Base-by-base conservation (phyloP, 2,888 invertebrate genomes). In the Crocallis elinguaria region DNA sequence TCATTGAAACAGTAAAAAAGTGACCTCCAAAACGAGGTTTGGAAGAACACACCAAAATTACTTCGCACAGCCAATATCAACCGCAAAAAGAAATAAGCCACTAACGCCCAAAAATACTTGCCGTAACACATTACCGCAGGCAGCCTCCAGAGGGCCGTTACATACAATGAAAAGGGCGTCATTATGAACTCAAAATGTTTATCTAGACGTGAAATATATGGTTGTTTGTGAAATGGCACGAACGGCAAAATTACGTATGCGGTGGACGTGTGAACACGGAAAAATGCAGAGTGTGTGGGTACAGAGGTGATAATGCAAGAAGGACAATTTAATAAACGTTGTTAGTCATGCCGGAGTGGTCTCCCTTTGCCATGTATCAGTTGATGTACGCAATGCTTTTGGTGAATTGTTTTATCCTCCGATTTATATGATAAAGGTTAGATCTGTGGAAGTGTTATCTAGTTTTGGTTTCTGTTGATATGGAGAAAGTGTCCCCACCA, bases 141-240 rank as follows among this genome's bases (percentile, higher is more conserved):
- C 39, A 50, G 38, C 38, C 59, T 54, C 59, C 25, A 16, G 54
- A 51, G 62, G 12, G 51, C 38, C 41, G 52, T 60, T 57, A 43
- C 37, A 21, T 39, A 32, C 19, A 43, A 55, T 60, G 60, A 53
- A 53, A 57, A 57, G 49, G 48, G 63, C 60, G 66, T 70, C 71
- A 73, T 72, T 74, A 72, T 67, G 57, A 66, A 64, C 65, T 60
- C 62, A 62, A 67, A 68, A 67, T 64, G 73, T 70, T 71, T 71
- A 74, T 69, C 67, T 70, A 69, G 64, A 69, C 60, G 63, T 55
- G 57, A 67, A 69, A 68, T 67, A 64, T 64, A 58, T 17, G 53
- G 14, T 38, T 54, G 53, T 43, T 49, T 41, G 50, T 50, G 39
- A 55, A 58, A 56, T 54, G 45, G 50, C 37, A 43, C 57, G 50